Conservation (phyloP, 2,797 vertebrate genomes). For the Sphaeramia orbicularis region DNA sequence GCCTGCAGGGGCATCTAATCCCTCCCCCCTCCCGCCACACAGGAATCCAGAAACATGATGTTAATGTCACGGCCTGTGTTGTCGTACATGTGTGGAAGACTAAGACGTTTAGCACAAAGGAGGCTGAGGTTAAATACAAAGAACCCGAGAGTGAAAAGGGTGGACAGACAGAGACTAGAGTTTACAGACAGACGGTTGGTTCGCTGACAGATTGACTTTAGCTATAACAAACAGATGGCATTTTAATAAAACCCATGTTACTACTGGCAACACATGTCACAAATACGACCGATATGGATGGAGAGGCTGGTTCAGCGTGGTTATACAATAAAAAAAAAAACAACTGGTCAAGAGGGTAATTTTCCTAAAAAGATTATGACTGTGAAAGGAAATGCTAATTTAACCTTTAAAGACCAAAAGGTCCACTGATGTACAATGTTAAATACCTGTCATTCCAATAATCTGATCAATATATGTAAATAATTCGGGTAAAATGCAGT, state of each 20-base stretch:
- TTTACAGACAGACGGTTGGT: slow-evolving; percentile 25
- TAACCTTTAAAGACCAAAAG: no score
- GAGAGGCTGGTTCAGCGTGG: slow-evolving; percentile 17
- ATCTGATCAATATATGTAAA: no score
- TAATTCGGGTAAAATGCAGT: no score
- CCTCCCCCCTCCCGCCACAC: slow-evolving; percentile 34
- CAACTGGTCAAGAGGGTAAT: slow-evolving; percentile 14
- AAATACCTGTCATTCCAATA: no score
- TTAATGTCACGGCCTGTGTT: slow-evolving; percentile 9
- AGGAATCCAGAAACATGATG: slow-evolving; percentile 40
- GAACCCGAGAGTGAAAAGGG: slow-evolving; percentile 3
- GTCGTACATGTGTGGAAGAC: not conserved
- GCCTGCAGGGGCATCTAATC: slow-evolving; percentile 58
- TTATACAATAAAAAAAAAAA: slow-evolving; percentile 43
- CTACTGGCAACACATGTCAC: slow-evolving; percentile 19
- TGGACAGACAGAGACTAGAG: slow-evolving; percentile 22
- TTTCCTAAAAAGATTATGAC: slow-evolving; percentile 50
- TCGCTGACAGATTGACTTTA: slow-evolving; percentile 42
- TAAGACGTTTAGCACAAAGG: slow-evolving; percentile 12
- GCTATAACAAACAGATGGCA: slow-evolving; percentile 59
- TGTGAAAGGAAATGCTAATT: slow-evolving; percentile 9
- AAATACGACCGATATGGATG: slow-evolving; percentile 38
- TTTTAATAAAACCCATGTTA: slow-evolving; percentile 38
- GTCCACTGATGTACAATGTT: no score
- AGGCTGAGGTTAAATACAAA: not conserved